Percentiles rank a stretch among this genome's conserved stretches.
These are phyloP conservation scores for Exephanes ischioxanthus DNA, from an alignment of 2,888 invertebrate genomes.

Conservation along the genomic window DNA sequence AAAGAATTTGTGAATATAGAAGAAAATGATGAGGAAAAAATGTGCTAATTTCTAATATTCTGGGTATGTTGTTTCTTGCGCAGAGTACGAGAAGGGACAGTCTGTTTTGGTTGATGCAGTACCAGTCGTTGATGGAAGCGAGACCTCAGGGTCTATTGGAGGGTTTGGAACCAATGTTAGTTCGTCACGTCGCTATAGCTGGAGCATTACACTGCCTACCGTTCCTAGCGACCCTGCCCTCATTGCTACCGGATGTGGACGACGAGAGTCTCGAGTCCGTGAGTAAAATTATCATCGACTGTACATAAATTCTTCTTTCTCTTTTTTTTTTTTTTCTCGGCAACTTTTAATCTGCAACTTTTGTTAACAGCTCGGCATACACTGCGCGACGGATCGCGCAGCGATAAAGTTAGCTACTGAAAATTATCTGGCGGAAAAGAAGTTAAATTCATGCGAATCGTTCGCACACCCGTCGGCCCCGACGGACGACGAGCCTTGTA, in stretches of 20 bases:
- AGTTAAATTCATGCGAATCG: slow-evolving; percentile 73
- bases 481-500: slow-evolving; percentile 76
- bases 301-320: background rate
- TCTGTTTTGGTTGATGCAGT: slow-evolving; percentile 92
- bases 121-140: slow-evolving; percentile 92
- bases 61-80: slow-evolving; percentile 26
- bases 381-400: slow-evolving; percentile 86
- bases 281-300: slow-evolving; percentile 50
- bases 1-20: background rate
- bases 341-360: background rate
- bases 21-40: background rate
- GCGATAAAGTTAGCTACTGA: slow-evolving; percentile 88
- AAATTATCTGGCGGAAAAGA: slow-evolving; percentile 85
- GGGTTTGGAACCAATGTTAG: slow-evolving; percentile 89
- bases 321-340: background rate
- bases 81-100: slow-evolving; percentile 78
- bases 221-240: slow-evolving; percentile 87
- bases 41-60: background rate
- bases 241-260: slow-evolving; percentile 86
- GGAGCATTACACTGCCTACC: slow-evolving; percentile 92
- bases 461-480: slow-evolving; percentile 78
- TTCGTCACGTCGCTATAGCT: slow-evolving; percentile 89
- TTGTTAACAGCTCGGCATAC: slow-evolving; percentile 80
- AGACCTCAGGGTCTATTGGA: slow-evolving; percentile 89
- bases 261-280: slow-evolving; percentile 87